These are phyloP conservation scores for Stictonetta naevosa DNA, from an alignment of 2,113 vertebrate species.

Conservation along the genomic window DNA sequence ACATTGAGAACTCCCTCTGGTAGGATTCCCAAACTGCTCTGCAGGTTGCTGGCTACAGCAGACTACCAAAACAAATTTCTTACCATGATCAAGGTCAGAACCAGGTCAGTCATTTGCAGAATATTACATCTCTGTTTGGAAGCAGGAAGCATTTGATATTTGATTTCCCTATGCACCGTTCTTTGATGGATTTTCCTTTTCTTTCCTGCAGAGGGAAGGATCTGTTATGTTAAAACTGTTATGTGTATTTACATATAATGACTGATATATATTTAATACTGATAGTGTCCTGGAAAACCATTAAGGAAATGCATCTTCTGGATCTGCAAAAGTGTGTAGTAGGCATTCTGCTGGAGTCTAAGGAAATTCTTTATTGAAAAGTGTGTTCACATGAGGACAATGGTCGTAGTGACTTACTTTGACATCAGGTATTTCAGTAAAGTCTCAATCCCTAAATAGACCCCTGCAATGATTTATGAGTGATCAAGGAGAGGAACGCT, in stretches of 20 bases:
- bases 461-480: constrained; percentile 10
- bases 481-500: background rate
- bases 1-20: constrained; percentile 78
- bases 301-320: constrained; percentile 8
- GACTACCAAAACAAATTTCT: constrained; percentile 91
- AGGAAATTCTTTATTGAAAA: constrained; percentile 4
- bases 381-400: background rate
- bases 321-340: constrained; percentile 17
- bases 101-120: constrained; percentile 82
- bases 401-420: background rate
- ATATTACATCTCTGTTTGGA: constrained; percentile 76
- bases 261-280: constrained; percentile 27
- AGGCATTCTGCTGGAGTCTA: background rate
- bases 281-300: constrained; percentile 18
- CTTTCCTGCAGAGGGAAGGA: constrained; percentile 59
- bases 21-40: constrained; percentile 86
- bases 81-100: constrained; percentile 84
- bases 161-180: constrained; percentile 53
- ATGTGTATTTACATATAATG: constrained; percentile 37
- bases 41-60: constrained; percentile 85
- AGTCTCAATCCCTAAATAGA: background rate
- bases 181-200: constrained; percentile 79
- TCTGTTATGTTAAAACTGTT: constrained; percentile 44
- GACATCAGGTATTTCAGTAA: constrained; percentile 14
- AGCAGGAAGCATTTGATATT: constrained; percentile 77